Conservation (phyloP, 2,113 vertebrate species). For the Xiphophorus maculatus region DNA sequence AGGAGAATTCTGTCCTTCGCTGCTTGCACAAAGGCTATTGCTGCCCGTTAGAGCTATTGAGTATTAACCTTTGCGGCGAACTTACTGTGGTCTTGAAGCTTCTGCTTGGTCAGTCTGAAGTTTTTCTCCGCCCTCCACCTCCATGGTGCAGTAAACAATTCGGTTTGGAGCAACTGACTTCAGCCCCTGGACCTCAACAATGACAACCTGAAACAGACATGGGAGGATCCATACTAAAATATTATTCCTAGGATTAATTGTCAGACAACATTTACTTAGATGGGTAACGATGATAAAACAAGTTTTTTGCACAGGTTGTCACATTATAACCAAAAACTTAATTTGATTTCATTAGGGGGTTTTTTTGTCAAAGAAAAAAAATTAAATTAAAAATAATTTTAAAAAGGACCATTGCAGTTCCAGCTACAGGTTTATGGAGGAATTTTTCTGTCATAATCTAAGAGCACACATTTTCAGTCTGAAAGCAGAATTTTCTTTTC, state of each 20-base stretch:
- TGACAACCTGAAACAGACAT: slow-evolving; percentile 86
- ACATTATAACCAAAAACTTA: not conserved
- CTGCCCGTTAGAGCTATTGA: not conserved
- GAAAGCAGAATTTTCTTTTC: too few relatives aligned
- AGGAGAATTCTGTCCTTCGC: not conserved
- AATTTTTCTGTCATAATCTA: too few relatives aligned
- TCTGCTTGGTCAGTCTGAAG: slow-evolving; percentile 98
- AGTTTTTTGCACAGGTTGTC: not conserved
- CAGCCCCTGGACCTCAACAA: slow-evolving; percentile 94
- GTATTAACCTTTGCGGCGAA: not conserved
- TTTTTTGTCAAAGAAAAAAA: not conserved
- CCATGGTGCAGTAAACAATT: slow-evolving; percentile 99
- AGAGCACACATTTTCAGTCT: too few relatives aligned
- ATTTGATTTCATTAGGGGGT: too few relatives aligned
- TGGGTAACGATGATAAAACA: too few relatives aligned
- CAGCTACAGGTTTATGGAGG: not conserved
- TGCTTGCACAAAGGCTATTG: too few relatives aligned
- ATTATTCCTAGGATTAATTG: not conserved
- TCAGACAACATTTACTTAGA: not conserved
- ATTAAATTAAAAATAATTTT: too few relatives aligned
- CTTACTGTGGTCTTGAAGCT: slow-evolving; percentile 97
- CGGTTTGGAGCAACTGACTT: slow-evolving; percentile 93
- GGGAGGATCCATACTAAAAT: not conserved
- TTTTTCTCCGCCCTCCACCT: slow-evolving; percentile 96
- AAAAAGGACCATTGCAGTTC: not conserved